Evolutionary conservation across 2,797 vertebrate species (phyloP), one percentile per base, ranked within the genome.

Genomic region (Tauraco hartlaubi): DNA sequence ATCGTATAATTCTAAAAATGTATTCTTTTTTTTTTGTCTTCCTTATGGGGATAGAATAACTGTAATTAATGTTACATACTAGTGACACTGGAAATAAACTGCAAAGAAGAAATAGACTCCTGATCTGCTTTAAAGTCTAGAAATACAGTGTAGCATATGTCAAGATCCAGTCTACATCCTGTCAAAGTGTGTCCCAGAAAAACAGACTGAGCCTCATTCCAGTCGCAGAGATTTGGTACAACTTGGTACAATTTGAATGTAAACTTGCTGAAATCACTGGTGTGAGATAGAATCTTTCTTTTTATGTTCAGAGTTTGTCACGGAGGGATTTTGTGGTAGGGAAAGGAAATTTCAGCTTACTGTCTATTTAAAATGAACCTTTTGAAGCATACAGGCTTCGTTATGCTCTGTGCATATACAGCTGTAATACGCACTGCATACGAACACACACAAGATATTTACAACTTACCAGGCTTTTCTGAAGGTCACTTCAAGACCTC

Each of bases 131-230:
- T 84, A 85, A 85, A 89, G 63, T 89, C 44, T 79, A 95, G 62
- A 94, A 81, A 81, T 41, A 74, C 77, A 88, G 44, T 0, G 0
- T 23, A 61, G 41, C 56, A 66, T 67, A 37, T 37, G 58, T 82
- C 86, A 94, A 91, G 46, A 95, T 75, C 17, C 72, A 94, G 44
- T 75, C 85, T 86, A 48, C n/a, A 71, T 88, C 80, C 71, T 41
- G 4, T 82, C 83, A 95, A 93, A 90, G 15, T 8, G 15, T 33
- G 44, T 39, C 51, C 55, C 66, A 92, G 76, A 86, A 84, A 93
- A 82, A 39, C 13, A 92, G 71, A 49, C 19, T 37, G n/a, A 81
- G 5, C 15, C 51, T 3, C 2, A 58, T 84, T 80, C 46, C 18
- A 28, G 0, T 48, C 3, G 1, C 54, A 81, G 19, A 83, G 59